Evolutionary conservation across 1,140 invertebrate species (phyloP).

Genomic region (Diorhabda carinulata): DNA sequence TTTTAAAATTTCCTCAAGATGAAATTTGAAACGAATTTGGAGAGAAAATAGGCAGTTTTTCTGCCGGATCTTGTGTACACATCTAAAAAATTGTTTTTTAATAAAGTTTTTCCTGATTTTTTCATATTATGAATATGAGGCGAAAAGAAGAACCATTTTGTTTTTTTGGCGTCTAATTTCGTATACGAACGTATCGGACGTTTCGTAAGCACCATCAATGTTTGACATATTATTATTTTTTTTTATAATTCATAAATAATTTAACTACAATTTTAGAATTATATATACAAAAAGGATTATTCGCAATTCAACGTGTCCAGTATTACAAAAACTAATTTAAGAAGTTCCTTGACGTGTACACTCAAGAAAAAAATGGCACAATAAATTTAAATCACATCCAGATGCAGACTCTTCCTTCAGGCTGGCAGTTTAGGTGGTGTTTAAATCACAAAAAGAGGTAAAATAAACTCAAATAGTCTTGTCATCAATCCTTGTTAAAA

Average conservation of each 20-base stretch:
- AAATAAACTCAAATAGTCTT: slow-evolving; percentile 20
- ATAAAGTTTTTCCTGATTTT: too few relatives aligned
- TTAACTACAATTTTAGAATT: slow-evolving; percentile 27
- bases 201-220: slow-evolving; percentile 41
- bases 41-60: too few relatives aligned
- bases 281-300: slow-evolving; percentile 27
- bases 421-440: slow-evolving; percentile 16
- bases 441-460: slow-evolving; percentile 4
- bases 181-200: background rate
- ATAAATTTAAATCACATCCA: slow-evolving; percentile 22
- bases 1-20: too few relatives aligned
- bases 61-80: too few relatives aligned
- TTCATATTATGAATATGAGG: too few relatives aligned
- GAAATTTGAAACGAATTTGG: too few relatives aligned
- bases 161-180: too few relatives aligned
- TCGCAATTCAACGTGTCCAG: slow-evolving; percentile 10
- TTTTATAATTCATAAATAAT: slow-evolving; percentile 27
- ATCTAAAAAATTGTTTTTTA: too few relatives aligned
- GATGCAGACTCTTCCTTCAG: slow-evolving; percentile 9
- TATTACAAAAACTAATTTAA: slow-evolving; percentile 18
- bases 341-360: slow-evolving; percentile 22
- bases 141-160: too few relatives aligned
- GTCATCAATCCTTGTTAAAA: background rate
- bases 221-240: slow-evolving; percentile 32
- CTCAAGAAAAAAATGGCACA: slow-evolving; percentile 29